Percentiles rank a stretch among this genome's conserved stretches.
Conservation (phyloP, 2,888 invertebrate species). For the Oscheius sp. region DNA sequence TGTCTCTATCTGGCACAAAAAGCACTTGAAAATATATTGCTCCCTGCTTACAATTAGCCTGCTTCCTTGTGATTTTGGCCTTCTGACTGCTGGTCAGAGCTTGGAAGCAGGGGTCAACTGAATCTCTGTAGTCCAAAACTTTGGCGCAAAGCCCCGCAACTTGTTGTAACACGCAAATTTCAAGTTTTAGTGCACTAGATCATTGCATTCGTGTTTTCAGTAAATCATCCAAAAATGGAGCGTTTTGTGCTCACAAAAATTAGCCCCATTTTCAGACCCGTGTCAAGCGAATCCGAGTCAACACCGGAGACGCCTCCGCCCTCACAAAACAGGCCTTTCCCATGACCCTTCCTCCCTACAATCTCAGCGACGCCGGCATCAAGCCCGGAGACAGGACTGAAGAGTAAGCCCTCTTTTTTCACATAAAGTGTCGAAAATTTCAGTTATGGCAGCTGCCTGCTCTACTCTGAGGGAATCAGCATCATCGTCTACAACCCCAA, state of each 20-base stretch:
- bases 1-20: too few species aligned
- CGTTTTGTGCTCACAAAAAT: neutral
- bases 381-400: neutral
- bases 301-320: neutral
- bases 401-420: slow-evolving; percentile 15
- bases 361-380: neutral
- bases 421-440: neutral
- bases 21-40: too few species aligned
- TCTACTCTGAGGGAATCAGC: slow-evolving; percentile 60
- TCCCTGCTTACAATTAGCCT: too few species aligned
- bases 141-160: too few species aligned
- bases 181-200: too few species aligned
- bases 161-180: too few species aligned
- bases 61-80: too few species aligned
- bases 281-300: slow-evolving; percentile 53
- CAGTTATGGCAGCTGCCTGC: slow-evolving; percentile 45
- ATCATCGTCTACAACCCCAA: slow-evolving; percentile 41
- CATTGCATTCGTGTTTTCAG: too few species aligned
- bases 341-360: slow-evolving; percentile 47
- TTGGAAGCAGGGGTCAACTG: too few species aligned
- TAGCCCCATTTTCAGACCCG: slow-evolving; percentile 36
- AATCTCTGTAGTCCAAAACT: too few species aligned
- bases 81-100: too few species aligned
- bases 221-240: too few species aligned
- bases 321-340: slow-evolving; percentile 33